Evolutionary conservation across 2,113 vertebrate species (phyloP).

Genomic region (Phalacrocorax carbo): DNA sequence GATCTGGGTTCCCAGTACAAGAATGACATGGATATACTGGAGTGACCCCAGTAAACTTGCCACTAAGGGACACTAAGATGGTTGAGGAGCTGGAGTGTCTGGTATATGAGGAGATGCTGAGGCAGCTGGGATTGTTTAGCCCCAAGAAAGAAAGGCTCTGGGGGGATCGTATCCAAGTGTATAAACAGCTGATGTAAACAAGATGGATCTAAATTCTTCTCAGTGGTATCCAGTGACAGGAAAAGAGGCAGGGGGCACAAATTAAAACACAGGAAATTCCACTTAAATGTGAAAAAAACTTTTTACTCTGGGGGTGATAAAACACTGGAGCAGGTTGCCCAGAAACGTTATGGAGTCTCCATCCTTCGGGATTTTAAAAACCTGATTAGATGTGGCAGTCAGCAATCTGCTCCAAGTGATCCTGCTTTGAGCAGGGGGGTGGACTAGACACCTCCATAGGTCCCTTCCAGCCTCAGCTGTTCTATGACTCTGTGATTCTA

Average conservation of each 20-base stretch:
- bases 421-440: background rate
- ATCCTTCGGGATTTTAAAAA: background rate
- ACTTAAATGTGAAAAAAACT: background rate
- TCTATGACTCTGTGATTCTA: background rate
- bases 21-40: background rate
- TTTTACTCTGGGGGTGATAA: background rate
- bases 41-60: background rate
- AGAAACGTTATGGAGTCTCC: background rate
- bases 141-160: background rate
- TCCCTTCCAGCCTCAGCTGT: background rate
- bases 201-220: background rate
- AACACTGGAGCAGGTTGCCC: background rate
- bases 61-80: background rate
- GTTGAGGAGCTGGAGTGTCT: background rate
- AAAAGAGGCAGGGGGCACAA: background rate
- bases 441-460: background rate
- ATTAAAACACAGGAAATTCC: background rate
- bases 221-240: background rate
- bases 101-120: background rate
- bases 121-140: background rate
- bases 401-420: background rate
- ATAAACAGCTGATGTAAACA: background rate
- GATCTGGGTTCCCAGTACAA: background rate
- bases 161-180: background rate
- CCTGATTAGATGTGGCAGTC: background rate